Evolutionary conservation across 2,888 invertebrate species (phyloP).

Genomic region (Papilio gigon): DNA sequence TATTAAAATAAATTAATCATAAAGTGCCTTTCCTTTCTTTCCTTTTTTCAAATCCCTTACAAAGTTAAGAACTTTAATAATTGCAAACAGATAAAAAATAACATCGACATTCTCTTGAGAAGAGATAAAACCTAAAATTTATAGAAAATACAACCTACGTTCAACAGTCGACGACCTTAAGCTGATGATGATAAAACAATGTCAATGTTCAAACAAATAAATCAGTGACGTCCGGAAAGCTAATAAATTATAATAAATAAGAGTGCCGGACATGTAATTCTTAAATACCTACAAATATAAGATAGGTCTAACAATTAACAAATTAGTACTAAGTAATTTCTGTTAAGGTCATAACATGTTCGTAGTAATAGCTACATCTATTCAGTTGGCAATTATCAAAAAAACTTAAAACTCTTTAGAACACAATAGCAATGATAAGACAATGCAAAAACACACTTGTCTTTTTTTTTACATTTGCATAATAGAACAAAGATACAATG

Average conservation of each 20-base stretch:
- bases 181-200: no score
- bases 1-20: constrained; percentile 49
- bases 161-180: no score
- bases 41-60: neutral
- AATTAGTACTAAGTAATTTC: neutral
- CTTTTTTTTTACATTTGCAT: constrained; percentile 19
- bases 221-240: no score
- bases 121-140: no score
- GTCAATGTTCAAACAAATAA: no score
- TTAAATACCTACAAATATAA: neutral
- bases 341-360: neutral
- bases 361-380: neutral
- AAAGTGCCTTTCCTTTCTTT: constrained; percentile 35
- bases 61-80: no score
- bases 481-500: constrained; percentile 21
- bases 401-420: constrained; percentile 7
- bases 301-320: neutral
- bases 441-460: constrained; percentile 10
- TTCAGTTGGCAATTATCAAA: constrained; percentile 27
- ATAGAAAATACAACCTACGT: no score
- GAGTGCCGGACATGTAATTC: no score
- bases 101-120: no score
- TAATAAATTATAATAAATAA: no score
- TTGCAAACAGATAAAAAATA: no score
- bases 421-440: constrained; percentile 24